Base-by-base conservation (phyloP, 1,140 invertebrate species). In the Agrypnia vestita region DNA sequence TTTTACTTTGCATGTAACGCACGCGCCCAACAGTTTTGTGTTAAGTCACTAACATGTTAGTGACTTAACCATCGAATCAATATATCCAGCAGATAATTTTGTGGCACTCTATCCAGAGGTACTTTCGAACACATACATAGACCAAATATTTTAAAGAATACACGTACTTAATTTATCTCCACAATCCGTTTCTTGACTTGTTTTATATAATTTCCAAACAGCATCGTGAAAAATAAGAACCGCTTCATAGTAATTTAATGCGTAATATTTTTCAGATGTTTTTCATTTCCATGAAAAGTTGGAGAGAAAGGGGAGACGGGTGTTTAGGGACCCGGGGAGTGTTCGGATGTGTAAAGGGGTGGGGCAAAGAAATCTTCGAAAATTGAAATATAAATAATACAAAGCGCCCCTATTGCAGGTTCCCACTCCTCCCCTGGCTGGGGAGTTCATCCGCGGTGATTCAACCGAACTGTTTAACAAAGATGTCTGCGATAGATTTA, bases 381-480 rank as follows among this genome's bases (percentile, higher is more conserved):
- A 82, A 82, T 82, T 82, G 81, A 82, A 82, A 82, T 79, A 82
- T 82, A 82, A 79, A 82, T 82, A 82, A 82, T 82, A 82, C 77
- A 82, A 76, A 79, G 62, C 49, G 19, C 49, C 19, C 49, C 49
- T 17, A 53, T 8, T 55, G 49, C 47, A 61, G 56, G 49, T n/a
- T n/a, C 47, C 69, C 15, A 12, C 51, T 55, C 47, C 69, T 19
- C 19, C 69, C 25, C 69, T 51, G 43, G 15, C 25, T 17, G 13
- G 15, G 8, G 67, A 19, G 67, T 71, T 71, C 67, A 4, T 49
- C 3, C 9, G 11, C 9, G 10, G 19, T 8, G 12, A 73, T 73
- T 73, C 51, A 53, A 73, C 69, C 12, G 21, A n/a, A 61, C 9
- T 51, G 8, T 51, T 51, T 35, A 35, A 3, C 6, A 35, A 35